Base-by-base conservation (phyloP, 2,797 vertebrate genomes). In the Columba guinea region DNA sequence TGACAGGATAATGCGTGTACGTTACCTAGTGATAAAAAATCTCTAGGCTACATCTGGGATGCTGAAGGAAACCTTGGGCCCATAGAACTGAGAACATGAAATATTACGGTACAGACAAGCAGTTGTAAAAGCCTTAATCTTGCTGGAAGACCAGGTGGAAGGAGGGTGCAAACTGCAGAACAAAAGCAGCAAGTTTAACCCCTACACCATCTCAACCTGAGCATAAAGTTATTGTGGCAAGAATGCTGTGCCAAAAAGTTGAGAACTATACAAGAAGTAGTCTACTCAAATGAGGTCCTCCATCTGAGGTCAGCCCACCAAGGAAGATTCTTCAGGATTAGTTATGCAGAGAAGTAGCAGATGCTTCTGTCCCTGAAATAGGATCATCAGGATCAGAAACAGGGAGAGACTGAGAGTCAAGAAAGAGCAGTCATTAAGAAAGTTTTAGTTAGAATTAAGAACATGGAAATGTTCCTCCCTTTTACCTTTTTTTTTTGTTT, bases 341-440 rank as follows among this genome's bases (percentile, higher is more conserved):
- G 58, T 86, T 93, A 44, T 41, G 34, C 41, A 48, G 83, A 69
- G 69, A 90, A 95, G 83, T n/a, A 78, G 67, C 69, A 95, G 86
- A 79, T 81, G 59, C 32, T 84, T 88, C 44, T 93, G 30, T 88
- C 73, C 44, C 46, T 84, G 74, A 91, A 94, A 78, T 69, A 70
- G 71, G 39, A 84, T 86, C 46, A 39, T 91, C 44, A 39, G 37
- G 39, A 70, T 84, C 49, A 84, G 65, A 87, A 71, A 21, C 21
- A 77, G 52, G 27, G 28, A 62, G 41, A 82, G 58, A 81, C 4
- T 71, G 56, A 82, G 73, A 84, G 28, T 89, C 11, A 62, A 70
- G 76, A 67, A 26, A 89, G 52, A 53, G 30, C 9, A 65, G n/a
- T 76, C 37, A 35, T 78, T 90, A 73, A 64, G 27, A 68, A 84